Base-by-base conservation (phyloP, 2,797 vertebrate genomes). In the Erithacus rubecula region DNA sequence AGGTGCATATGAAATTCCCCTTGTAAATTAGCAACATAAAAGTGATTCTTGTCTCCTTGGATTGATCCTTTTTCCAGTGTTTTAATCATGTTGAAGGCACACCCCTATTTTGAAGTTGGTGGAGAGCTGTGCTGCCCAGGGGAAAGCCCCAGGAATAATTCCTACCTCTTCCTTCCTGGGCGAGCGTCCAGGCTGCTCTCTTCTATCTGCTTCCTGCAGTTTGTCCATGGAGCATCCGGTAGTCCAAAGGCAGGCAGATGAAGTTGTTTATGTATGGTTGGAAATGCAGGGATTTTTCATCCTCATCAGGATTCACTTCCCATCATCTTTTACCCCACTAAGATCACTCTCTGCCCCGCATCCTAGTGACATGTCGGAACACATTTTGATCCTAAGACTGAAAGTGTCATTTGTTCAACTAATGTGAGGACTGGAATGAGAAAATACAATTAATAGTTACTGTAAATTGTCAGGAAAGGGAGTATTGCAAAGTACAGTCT, bases 1-100 rank as follows among this genome's bases (percentile, higher is more conserved):
- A 98, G 97, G 97, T 97, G 93, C 91, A 78, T 97, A 72, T 94
- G 85, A 95, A 97, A 91, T 87, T 92, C 96, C 96, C 87, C 94
- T 94, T 94, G 91, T 97, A 96, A 97, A 97, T 96, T 96, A 95
- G 56, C 26, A 53, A 86, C 95, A 94, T 92, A 90, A 93, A 96
- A 96, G 92, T 91, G 94, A 96, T 94, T 74, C 71, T 80, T 92
- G 75, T 96, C 97, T 97, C 87, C 51, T 30, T 11, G 83, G 93
- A 94, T 83, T 97, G 92, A 70, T 90, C 15, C 62, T 36, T 93
- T 95, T 91, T 96, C 63, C 67, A 88, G 68, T 64, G 34, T 92
- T 91, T 89, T 93, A 90, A 92, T 93, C 37, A 67, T 43, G 70
- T 59, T 86, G 52, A 93, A 93, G 80, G 67, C 82, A 86, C 63